Evolutionary conservation across 1,140 invertebrate genomes (phyloP).

Genomic region (Procambarus virginalis): DNA sequence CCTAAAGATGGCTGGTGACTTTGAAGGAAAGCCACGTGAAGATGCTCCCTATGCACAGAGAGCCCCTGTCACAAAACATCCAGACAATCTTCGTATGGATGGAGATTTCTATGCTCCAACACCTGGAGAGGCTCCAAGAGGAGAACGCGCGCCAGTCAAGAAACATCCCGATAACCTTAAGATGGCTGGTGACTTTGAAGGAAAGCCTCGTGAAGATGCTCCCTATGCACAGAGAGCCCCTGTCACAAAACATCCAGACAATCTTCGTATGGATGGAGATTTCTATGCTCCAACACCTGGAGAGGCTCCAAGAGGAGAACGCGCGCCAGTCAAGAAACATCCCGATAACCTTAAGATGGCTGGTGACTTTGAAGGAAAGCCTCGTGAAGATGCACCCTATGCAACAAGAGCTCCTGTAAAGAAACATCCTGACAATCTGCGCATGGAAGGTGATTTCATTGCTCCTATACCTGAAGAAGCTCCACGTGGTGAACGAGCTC

Average conservation of each 20-base stretch:
- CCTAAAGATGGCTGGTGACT: conserved; percentile 31
- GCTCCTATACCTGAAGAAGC: conserved; percentile 28
- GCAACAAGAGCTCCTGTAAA: conserved; percentile 31
- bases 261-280: conserved; percentile 43
- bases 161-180: conserved; percentile 42
- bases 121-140: conserved; percentile 37
- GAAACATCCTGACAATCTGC: conserved; percentile 47
- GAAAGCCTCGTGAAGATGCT: conserved; percentile 38
- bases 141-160: conserved; percentile 47
- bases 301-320: conserved; percentile 30
- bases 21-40: conserved; percentile 42
- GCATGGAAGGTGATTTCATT: conserved; percentile 48
- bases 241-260: conserved; percentile 40
- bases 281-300: conserved; percentile 42
- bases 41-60: conserved; percentile 36
- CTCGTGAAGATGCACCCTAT: conserved; percentile 36
- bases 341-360: conserved; percentile 34
- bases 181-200: conserved; percentile 39
- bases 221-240: conserved; percentile 41
- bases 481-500: conserved; percentile 71
- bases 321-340: conserved; percentile 41
- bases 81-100: conserved; percentile 46
- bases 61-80: conserved; percentile 24
- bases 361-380: conserved; percentile 48
- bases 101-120: conserved; percentile 48